Conservation (phyloP, 2,797 vertebrate species). For the Dendrocincla fuliginosa region DNA sequence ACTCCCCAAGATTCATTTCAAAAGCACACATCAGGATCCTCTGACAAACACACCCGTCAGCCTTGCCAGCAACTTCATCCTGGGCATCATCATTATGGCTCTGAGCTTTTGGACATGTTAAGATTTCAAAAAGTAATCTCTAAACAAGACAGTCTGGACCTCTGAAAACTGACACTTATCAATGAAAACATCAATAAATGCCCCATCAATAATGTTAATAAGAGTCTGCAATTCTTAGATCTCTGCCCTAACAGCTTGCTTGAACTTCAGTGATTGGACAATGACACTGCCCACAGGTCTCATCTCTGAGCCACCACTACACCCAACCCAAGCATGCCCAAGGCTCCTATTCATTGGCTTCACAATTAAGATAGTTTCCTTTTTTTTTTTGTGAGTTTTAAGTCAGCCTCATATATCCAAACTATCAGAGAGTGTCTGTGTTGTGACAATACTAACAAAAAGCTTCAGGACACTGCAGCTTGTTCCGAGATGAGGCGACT, state of each 20-base stretch:
- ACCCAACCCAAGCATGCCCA: not conserved
- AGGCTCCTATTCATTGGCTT: not conserved
- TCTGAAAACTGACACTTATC: not conserved
- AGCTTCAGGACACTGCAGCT: not conserved
- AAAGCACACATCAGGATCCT: not conserved
- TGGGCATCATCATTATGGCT: accelerated
- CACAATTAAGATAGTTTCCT: not conserved
- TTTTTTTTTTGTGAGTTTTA: not conserved
- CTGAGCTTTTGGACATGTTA: not conserved
- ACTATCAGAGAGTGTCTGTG: not conserved
- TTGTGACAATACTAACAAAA: not conserved
- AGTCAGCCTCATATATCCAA: not conserved
- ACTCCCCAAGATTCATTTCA: not conserved
- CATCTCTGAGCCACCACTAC: not conserved
- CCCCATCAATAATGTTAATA: not conserved
- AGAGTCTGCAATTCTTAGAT: not conserved
- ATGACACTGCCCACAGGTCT: not conserved
- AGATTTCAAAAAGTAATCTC: not conserved
- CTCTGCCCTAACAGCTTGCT: not conserved
- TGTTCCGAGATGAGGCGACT: not conserved
- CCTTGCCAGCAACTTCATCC: not conserved
- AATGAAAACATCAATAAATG: not conserved
- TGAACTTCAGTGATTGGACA: not conserved
- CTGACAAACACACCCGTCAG: accelerated
- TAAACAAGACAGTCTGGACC: not conserved